Evolutionary conservation across 2,797 vertebrate species (phyloP), one percentile per base, ranked within the genome.

Genomic region (Sebastes itinus): DNA sequence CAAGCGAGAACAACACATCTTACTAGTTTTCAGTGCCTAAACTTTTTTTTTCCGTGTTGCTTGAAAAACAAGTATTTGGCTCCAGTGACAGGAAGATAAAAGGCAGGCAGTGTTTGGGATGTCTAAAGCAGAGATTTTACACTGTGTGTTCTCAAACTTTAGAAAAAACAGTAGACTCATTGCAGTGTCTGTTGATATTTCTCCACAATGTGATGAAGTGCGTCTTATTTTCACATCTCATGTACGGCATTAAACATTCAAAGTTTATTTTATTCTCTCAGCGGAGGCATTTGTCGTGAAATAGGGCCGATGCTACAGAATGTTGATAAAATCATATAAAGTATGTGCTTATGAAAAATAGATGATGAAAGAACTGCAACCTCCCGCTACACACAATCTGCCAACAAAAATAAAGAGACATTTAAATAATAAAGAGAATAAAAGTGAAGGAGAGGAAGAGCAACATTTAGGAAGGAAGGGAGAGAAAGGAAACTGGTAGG

Each of bases 61-160:
- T 68, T 78, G 56, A 73, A 83, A 88, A 90, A 68, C 73, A 82
- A 78, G 73, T 30, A 62, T 87, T 81, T 84, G 78, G 77, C 70
- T 87, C 20, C 20, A 27, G 71, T 91, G 86, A 89, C 90, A 77
- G 76, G 35, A 78, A 82, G 76, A 90, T 90, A 30, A 90, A 89
- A 87, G 81, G 28, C 67, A 63, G 55, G 38, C 49, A 63, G 79
- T 76, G 64, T 71, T 88, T 83, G 78, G 59, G 56, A 66, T 85
- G 73, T 89, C 78, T 80, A 12, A 77, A 72, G 27, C 69, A 28
- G 38, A 75, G 69, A 79, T 77, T 81, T 78, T 81, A 71, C 30
- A 28, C 74, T 28, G 32, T 61, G 52, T 65, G 65, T 72, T 67
- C 66, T 77, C 25, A 56, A 71, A 73, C 65, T 77, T 66, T 14